Base-by-base conservation (phyloP, 1,140 invertebrate genomes). In the Octopus sinensis region DNA sequence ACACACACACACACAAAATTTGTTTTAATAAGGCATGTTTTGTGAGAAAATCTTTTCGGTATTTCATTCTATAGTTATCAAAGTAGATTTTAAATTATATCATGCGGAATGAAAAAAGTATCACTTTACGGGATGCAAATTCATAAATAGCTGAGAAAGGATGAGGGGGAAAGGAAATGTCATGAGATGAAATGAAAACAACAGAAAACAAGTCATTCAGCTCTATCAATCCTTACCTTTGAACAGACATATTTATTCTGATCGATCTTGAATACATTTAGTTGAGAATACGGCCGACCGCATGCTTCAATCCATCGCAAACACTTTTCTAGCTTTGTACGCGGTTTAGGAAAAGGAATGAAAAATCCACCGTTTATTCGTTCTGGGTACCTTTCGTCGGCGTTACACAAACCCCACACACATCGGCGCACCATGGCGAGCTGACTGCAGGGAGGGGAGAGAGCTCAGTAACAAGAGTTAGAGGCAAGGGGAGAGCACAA, bases 141-240 rank as follows among this genome's bases (percentile, higher is more conserved):
- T 43, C 30, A 43, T 43, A 43, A 43, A 43, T 43, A 43, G 30
- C 30, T 43, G 30, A 43, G 30, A 43, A 43, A 43, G 30, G 30
- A 43, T 23, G 23, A 23, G 23, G 23, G 23, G 23, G 23, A 23
- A 23, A 43, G 30, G 30, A 43, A 43, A 43, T 43, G 30, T 2
- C 30, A 43, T 43, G 30, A 43, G 30, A 43, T 43, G 30, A 90
- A 94, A 97, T 82, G 97, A 98, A 90, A 97, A 99, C 87, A 98
- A 96, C 53, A 98, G 98, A 91, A 97, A 97, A 91, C 97, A 98
- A 87, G 97, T 96, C 52, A 96, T 98, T 94, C 92, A 97, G 13
- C 80, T 85, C 5, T 85, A 80, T 6, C 17, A 54, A 30, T 82
- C 23, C 81, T n/a, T 84, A 86, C 85, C 84, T 84, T 86, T 71